Evolutionary conservation across 2,113 vertebrate species (phyloP), one percentile per base, ranked within the genome.

Genomic region (Hyaena hyaena): DNA sequence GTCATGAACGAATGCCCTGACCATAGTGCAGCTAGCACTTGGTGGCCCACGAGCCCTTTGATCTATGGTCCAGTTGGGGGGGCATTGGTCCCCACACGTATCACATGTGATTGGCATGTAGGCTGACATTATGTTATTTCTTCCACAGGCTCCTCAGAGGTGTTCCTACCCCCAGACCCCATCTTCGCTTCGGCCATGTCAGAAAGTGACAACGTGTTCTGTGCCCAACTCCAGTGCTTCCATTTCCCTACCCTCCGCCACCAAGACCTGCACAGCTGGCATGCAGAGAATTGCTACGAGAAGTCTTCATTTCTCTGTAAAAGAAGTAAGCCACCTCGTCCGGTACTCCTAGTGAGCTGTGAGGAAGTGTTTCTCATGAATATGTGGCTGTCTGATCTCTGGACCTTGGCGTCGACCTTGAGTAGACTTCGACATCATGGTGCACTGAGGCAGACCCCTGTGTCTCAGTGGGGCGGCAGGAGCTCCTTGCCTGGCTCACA

Each of bases 261-360:
- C 81, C 98, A 99, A 0, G 99, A 99, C 83, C 99, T 99, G 33
- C 99, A 99, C 98, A 99, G 99, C 98, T 99, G 99, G 99, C 99
- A 99, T 0, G 99, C 99, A 0, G 99, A 99, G 98, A 99, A 99
- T 99, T 99, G 99, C 99, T 99, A 99, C 26, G 99, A 99, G 98
- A 99, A 99, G 92, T 99, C 99, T 8, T 99, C 99, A 0, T 99
- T 99, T 95, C 99, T 99, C 88, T 99, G 99, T 99, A 99, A 99
- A 98, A 99, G 99, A 97, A 99, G 99, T 99, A 99, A 90, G 99
- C 61, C 21, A 2, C 61, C 66, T 98, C 65, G 17, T 21, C 0
- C 3, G 83, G 31, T 76, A 14, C 43, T 48, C 35, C 55, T 74
- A 45, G 35, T 66, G 61, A 68, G 80, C 45, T 19, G 23, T 43